Evolutionary conservation across 1,140 invertebrate species (phyloP), one percentile per base, ranked within the genome.

Genomic region (Onthophagus taurus): DNA sequence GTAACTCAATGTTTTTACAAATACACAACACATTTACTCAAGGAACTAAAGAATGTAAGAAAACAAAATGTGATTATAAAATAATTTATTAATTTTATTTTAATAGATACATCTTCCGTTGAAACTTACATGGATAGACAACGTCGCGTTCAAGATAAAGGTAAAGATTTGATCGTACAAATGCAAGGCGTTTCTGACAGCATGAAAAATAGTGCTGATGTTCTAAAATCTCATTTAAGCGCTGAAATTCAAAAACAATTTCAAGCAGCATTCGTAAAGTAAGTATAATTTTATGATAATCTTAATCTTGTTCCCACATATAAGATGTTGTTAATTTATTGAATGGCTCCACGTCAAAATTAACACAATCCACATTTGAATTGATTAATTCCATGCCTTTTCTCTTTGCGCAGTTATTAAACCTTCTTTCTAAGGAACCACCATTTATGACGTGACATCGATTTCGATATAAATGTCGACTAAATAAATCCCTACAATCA

Each of bases 31-130:
- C 80, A 2, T 95, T 95, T 63, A 76, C 79, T 29, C 74, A 74
- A 49, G 91, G 91, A 49, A 89, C 87, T 3, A 81, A 80, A 58
- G 89, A 95, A 69, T 92, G 89, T 94, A 72, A 79, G 82, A n/a
- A n/a, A n/a, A n/a, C n/a, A n/a, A n/a, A n/a, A n/a, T n/a, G n/a
- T n/a, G n/a, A n/a, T n/a, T n/a, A n/a, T n/a, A n/a, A n/a, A n/a
- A n/a, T 4, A 34, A 42, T 26, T 42, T 34, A 19, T 20, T 18
- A 18, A 33, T 44, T 47, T n/a, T 50, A 43, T 48, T 50, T 49
- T 44, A 11, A 41, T 26, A 64, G 62, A 65, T 57, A 61, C 61
- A 13, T 51, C 54, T 7, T 63, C 57, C 4, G 57, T 65, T 12
- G 63, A 65, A 47, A 52, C 31, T 26, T 61, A 65, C 33, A 58